phyloP scores from a whole-genome alignment of 2,113 vertebrate species.

The Chamaetylas fuelleborni region DNA sequence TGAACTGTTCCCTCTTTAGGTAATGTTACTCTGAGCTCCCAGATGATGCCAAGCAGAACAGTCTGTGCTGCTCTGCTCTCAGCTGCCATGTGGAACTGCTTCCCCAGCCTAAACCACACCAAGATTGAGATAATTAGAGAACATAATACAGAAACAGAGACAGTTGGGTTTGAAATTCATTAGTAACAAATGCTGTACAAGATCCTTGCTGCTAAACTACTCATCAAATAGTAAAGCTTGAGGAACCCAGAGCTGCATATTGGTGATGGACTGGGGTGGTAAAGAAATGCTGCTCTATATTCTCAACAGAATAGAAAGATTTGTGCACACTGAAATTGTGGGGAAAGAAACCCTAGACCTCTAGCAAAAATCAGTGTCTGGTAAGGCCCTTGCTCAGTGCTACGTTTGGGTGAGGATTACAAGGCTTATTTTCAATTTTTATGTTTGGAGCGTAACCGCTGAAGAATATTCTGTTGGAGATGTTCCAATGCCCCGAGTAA shows the following conservation, averaged over 20 bases:
- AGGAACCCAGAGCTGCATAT: background rate
- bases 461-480: background rate
- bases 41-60: background rate
- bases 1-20: background rate
- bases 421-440: background rate
- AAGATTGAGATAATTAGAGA: background rate
- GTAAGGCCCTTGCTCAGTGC: background rate
- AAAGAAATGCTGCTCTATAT: background rate
- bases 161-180: background rate
- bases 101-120: background rate
- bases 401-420: background rate
- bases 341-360: background rate
- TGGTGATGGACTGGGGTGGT: background rate
- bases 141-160: background rate
- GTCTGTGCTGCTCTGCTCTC: background rate
- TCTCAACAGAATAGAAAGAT: background rate
- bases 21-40: background rate
- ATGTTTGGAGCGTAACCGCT: background rate
- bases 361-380: background rate
- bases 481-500: background rate
- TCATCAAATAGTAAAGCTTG: background rate
- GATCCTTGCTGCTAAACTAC: background rate
- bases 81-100: background rate
- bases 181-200: background rate
- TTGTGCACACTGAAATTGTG: background rate